Evolutionary conservation across 1,140 invertebrate genomes (phyloP), one percentile per base, ranked within the genome.

Genomic region (Pogonomyrmex barbatus): DNA sequence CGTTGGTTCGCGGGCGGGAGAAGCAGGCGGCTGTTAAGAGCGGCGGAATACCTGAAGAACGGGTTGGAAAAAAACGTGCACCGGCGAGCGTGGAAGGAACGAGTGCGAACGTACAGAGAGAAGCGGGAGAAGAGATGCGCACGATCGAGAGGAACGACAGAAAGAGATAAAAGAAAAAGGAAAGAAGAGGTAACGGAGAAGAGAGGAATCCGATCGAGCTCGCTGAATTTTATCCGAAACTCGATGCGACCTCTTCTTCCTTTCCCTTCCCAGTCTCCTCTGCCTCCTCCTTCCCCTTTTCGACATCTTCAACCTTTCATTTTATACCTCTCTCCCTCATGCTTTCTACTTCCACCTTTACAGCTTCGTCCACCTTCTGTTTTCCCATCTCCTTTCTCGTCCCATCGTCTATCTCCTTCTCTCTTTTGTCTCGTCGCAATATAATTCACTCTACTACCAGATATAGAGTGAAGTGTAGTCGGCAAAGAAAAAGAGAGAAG

Each of bases 11-110:
- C 71, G 81, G 36, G 67, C 85, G 68, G 81, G 82, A 85, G 88
- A 89, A 85, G 85, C 50, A 85, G 76, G 60, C 87, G 90, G 89
- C 91, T 88, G 92, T 93, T 93, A 91, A 92, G 91, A 93, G 91
- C 91, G 90, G 91, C 88, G 88, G 92, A 93, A 93, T 93, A 93
- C 91, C 92, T 92, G 93, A 93, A 92, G 89, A 93, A 93, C 92
- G 86, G 89, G 92, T 93, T 92, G 91, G 88, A 91, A 93, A 93
- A 92, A 93, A 93, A 93, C 92, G 87, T 78, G 87, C 92, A 78
- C 91, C 89, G 36, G 67, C 84, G 63, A 63, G 81, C 77, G 65
- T 68, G 82, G 92, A 93, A 94, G 91, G 92, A 94, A 94, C 93
- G 92, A 93, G 90, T 91, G 92, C 85, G 86, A 88, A 90, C 88